These are phyloP conservation scores for Lydus trimaculatus DNA, from an alignment of 2,888 invertebrate species.

Conservation along the genomic window DNA sequence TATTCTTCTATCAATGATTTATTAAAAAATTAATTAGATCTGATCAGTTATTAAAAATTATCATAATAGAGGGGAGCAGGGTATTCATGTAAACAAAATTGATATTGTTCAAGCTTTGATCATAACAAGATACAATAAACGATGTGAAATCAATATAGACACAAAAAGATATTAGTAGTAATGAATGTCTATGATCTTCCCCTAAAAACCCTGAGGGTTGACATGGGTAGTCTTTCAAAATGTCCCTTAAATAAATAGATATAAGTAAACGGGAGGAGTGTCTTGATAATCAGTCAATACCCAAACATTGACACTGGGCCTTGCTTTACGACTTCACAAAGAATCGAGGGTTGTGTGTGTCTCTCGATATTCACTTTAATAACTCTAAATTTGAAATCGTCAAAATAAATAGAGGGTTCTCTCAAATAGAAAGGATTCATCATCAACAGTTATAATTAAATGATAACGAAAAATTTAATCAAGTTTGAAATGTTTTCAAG, in stretches of 20 bases:
- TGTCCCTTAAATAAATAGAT: conserved; percentile 45
- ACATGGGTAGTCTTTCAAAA: conserved; percentile 34
- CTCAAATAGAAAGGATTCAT: conserved; percentile 17
- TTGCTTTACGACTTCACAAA: conserved; percentile 33
- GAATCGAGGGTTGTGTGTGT: conserved; percentile 38
- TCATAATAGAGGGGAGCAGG: background rate
- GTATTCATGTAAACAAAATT: conserved; percentile 4
- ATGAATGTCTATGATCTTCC: conserved; percentile 38
- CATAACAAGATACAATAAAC: background rate
- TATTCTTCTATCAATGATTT: conserved; percentile 22
- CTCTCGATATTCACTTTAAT: conserved; percentile 45
- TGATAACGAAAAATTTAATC: conserved; percentile 23
- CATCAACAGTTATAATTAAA: conserved; percentile 25
- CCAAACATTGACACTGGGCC: conserved; percentile 48
- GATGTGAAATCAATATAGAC: conserved; percentile 37
- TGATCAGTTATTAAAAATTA: conserved; percentile 10
- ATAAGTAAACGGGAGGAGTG: conserved; percentile 41
- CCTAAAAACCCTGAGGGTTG: conserved; percentile 31
- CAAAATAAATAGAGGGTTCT: conserved; percentile 35
- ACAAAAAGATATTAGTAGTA: conserved; percentile 47
- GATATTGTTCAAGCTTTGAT: background rate
- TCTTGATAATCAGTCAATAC: conserved; percentile 44
- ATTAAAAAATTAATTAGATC: background rate
- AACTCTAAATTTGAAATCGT: conserved; percentile 40
- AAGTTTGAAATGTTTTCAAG: conserved; percentile 21